phyloP scores from a whole-genome alignment of 2,797 vertebrate genomes.

The Rhinophrynus dorsalis region DNA sequence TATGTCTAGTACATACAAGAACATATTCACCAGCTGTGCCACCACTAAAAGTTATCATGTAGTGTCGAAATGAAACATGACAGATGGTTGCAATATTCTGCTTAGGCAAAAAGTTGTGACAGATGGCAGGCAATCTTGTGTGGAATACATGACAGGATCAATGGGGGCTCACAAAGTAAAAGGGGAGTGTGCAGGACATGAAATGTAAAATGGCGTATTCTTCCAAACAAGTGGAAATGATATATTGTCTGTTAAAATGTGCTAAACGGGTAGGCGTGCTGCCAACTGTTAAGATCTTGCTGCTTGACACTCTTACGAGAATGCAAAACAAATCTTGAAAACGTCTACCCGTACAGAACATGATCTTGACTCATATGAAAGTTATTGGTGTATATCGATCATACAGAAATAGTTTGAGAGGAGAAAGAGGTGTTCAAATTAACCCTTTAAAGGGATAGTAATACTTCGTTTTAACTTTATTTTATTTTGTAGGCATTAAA shows the following conservation, averaged over 20 bases:
- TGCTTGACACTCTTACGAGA: too few relatives aligned
- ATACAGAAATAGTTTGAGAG: too few relatives aligned
- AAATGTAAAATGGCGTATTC: not conserved
- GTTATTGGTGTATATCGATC: not conserved
- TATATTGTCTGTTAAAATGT: too few relatives aligned
- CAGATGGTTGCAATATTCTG: constrained; percentile 35
- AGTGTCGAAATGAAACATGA: constrained; percentile 2
- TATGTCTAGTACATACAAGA: not conserved
- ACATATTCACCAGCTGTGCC: constrained; percentile 1
- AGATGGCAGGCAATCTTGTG: constrained; percentile 42
- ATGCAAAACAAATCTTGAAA: too few relatives aligned
- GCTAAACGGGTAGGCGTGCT: too few relatives aligned
- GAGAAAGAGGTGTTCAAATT: too few relatives aligned
- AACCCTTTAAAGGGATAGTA: too few relatives aligned
- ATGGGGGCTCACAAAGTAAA: not conserved
- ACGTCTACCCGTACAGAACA: too few relatives aligned
- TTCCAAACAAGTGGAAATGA: too few relatives aligned
- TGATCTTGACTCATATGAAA: not conserved
- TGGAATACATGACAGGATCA: constrained; percentile 37
- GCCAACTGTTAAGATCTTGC: too few relatives aligned
- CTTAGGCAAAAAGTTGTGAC: constrained; percentile 19
- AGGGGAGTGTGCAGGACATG: not conserved
- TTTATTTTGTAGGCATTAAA: too few relatives aligned
- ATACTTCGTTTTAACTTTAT: too few relatives aligned
- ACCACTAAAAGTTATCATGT: constrained; percentile 6